A percentile compares a stretch with the other conserved stretches of the same genome.
These are phyloP conservation scores for Chamaedrilus cognettii DNA, from an alignment of 2,888 invertebrate genomes.

Conservation along the genomic window DNA sequence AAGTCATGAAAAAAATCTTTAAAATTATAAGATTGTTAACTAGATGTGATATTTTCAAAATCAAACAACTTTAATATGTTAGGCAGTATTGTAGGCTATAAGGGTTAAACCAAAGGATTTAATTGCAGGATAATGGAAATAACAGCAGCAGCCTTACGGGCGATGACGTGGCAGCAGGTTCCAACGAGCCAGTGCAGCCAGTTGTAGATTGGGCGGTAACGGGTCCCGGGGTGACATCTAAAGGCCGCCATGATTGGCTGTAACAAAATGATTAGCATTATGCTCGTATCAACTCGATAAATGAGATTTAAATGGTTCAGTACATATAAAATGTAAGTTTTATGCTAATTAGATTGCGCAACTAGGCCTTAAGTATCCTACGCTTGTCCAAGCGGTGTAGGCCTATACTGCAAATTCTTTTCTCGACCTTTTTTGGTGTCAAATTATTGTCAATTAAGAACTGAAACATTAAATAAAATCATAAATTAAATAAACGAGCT, in stretches of 20 bases:
- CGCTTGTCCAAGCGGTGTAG: background rate
- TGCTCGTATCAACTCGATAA: background rate
- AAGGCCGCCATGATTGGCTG: conserved; percentile 8
- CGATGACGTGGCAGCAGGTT: background rate
- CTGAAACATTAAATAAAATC: too few species aligned
- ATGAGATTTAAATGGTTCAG: background rate
- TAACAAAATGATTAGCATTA: too few species aligned
- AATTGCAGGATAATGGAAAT: too few species aligned
- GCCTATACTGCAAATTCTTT: background rate
- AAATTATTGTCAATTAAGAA: too few species aligned
- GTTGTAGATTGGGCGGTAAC: conserved; percentile 5
- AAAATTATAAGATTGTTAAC: too few species aligned
- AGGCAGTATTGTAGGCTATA: too few species aligned
- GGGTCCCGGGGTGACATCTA: conserved; percentile 1
- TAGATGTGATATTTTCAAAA: too few species aligned
- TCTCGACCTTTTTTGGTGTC: too few species aligned
- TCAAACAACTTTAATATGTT: too few species aligned
- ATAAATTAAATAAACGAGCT: too few species aligned
- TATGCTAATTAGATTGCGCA: background rate
- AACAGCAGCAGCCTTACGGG: background rate
- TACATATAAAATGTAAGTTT: background rate
- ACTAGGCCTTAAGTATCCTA: background rate
- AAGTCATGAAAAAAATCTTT: too few species aligned
- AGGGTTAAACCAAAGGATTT: too few species aligned
- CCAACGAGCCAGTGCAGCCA: conserved; percentile 11